phyloP scores from a whole-genome alignment of 2,888 invertebrate species.

The Trissolcus brochymenae region DNA sequence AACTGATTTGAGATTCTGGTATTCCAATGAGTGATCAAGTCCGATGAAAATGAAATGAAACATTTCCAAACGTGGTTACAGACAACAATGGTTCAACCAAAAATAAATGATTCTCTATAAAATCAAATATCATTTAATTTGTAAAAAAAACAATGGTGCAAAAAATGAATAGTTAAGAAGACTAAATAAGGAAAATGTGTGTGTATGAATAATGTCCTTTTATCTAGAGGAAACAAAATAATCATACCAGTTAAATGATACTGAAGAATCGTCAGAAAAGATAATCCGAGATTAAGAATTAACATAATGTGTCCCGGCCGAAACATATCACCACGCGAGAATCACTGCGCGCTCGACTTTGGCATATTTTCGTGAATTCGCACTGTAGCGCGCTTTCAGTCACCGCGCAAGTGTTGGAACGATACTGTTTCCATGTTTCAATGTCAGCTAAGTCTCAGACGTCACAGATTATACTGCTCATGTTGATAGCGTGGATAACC shows the following conservation, averaged over 20 bases:
- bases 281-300: not conserved
- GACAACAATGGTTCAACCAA: not conserved
- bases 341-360: not conserved
- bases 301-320: slow-evolving; percentile 10
- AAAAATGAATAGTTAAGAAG: not conserved
- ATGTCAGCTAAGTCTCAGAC: slow-evolving; percentile 25
- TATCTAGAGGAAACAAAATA: not conserved
- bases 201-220: not conserved
- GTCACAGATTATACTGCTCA: slow-evolving; percentile 12
- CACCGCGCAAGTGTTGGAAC: slow-evolving; percentile 20
- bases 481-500: slow-evolving; percentile 45
- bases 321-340: slow-evolving; percentile 10
- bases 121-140: not conserved
- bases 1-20: slow-evolving; percentile 17
- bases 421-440: slow-evolving; percentile 23
- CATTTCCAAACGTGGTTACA: not conserved
- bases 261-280: slow-evolving; percentile 4
- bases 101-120: not conserved
- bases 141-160: not conserved
- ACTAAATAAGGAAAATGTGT: not conserved
- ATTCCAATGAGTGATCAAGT: slow-evolving; percentile 6
- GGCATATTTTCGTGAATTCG: not conserved
- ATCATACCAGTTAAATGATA: slow-evolving; percentile 16
- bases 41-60: slow-evolving; percentile 16
- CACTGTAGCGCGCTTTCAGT: slow-evolving; percentile 17